Conservation (phyloP, 2,888 invertebrate genomes). For the Eubasilissa splendida region DNA sequence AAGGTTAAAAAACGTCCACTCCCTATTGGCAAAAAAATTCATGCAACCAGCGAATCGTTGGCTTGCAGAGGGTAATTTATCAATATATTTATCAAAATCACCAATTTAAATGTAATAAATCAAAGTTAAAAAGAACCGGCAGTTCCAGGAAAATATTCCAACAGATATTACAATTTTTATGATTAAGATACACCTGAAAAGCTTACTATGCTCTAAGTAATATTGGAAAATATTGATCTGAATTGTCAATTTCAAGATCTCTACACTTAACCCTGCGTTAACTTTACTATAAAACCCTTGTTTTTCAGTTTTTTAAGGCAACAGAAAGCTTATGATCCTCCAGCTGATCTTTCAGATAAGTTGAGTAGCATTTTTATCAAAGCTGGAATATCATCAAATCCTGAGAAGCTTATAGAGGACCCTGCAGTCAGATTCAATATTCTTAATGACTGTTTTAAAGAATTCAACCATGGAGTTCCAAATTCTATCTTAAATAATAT, state of each 20-base stretch:
- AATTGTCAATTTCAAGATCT: too few species aligned
- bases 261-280: too few species aligned
- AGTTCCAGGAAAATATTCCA: too few species aligned
- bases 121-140: too few species aligned
- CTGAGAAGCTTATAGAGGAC: constrained; percentile 67
- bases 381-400: constrained; percentile 68
- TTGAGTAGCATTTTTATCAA: constrained; percentile 75
- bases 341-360: constrained; percentile 75
- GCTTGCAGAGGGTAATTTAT: constrained; percentile 79
- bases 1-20: constrained; percentile 25
- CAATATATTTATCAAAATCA: background rate
- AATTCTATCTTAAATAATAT: constrained; percentile 87
- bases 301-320: constrained; percentile 82
- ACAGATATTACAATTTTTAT: too few species aligned
- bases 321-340: constrained; percentile 82
- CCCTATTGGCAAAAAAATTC: constrained; percentile 64
- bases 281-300: too few species aligned
- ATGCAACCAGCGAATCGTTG: constrained; percentile 76
- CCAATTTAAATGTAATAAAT: too few species aligned
- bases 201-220: too few species aligned
- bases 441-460: constrained; percentile 78
- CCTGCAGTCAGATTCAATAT: constrained; percentile 78
- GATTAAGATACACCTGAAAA: background rate
- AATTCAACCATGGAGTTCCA: constrained; percentile 85
- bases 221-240: too few species aligned